phyloP scores from a whole-genome alignment of 2,888 invertebrate species.

The Vanessa cardui region DNA sequence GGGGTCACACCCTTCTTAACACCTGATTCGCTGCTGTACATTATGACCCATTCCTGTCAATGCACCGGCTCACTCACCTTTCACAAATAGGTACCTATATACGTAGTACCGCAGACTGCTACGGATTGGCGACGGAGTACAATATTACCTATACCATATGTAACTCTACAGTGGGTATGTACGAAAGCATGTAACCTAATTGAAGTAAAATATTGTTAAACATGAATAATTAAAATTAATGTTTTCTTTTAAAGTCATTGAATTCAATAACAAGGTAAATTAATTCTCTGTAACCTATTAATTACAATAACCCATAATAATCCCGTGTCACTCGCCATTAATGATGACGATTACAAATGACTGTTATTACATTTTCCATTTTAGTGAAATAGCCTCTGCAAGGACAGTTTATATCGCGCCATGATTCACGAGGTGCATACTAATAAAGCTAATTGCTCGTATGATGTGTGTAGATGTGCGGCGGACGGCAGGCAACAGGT shows the following conservation, averaged over 20 bases:
- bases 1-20: too few relatives aligned
- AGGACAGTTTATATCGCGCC: conserved; percentile 2
- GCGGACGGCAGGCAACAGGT: conserved; percentile 28
- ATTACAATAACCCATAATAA: conserved; percentile 13
- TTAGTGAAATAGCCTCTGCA: conserved; percentile 3
- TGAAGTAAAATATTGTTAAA: too few relatives aligned
- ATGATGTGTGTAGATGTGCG: conserved; percentile 16
- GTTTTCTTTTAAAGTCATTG: not conserved
- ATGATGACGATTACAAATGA: conserved; percentile 2
- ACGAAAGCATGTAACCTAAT: too few relatives aligned
- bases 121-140: too few relatives aligned
- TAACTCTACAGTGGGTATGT: too few relatives aligned
- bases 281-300: not conserved
- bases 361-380: not conserved
- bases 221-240: too few relatives aligned
- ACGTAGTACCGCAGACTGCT: too few relatives aligned
- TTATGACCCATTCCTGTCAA: too few relatives aligned
- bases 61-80: too few relatives aligned
- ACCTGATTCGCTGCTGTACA: too few relatives aligned
- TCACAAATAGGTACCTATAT: too few relatives aligned
- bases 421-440: conserved; percentile 17
- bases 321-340: conserved; percentile 5
- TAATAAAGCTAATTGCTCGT: conserved; percentile 29
- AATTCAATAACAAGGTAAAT: not conserved
- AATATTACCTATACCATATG: too few relatives aligned